Percentiles rank a stretch among this genome's conserved stretches.
phyloP scores from a whole-genome alignment of 2,888 invertebrate genomes.

The Onthophagus sagittarius region DNA sequence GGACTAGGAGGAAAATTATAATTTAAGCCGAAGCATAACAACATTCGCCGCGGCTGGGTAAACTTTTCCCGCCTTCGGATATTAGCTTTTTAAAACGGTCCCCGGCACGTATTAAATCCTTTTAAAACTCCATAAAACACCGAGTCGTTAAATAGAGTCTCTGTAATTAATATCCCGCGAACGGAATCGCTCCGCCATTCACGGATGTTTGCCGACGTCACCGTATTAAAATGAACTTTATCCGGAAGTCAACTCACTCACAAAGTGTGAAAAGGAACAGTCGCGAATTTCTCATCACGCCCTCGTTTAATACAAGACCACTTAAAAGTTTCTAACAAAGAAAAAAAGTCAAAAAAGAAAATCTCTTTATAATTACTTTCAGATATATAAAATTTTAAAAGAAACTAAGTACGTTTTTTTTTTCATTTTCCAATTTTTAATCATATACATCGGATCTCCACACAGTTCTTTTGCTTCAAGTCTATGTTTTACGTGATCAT shows the following conservation, averaged over 20 bases:
- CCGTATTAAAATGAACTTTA: not conserved
- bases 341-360: too few relatives aligned
- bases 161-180: not conserved
- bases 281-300: not conserved
- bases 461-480: too few relatives aligned
- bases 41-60: not conserved
- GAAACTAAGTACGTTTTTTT: too few relatives aligned
- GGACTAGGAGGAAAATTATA: not conserved
- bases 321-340: too few relatives aligned
- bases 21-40: not conserved
- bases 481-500: too few relatives aligned
- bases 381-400: too few relatives aligned
- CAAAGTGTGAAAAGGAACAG: not conserved
- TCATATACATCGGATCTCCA: too few relatives aligned
- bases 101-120: not conserved
- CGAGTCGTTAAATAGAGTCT: not conserved
- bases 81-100: not conserved
- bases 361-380: too few relatives aligned
- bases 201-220: not conserved
- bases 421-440: too few relatives aligned
- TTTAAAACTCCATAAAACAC: not conserved
- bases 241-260: not conserved
- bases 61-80: not conserved
- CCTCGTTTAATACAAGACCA: too few relatives aligned
- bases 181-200: not conserved